Evolutionary conservation across 2,113 vertebrate genomes (phyloP), one percentile per base, ranked within the genome.

Genomic region (Coregonus clupeaformis): DNA sequence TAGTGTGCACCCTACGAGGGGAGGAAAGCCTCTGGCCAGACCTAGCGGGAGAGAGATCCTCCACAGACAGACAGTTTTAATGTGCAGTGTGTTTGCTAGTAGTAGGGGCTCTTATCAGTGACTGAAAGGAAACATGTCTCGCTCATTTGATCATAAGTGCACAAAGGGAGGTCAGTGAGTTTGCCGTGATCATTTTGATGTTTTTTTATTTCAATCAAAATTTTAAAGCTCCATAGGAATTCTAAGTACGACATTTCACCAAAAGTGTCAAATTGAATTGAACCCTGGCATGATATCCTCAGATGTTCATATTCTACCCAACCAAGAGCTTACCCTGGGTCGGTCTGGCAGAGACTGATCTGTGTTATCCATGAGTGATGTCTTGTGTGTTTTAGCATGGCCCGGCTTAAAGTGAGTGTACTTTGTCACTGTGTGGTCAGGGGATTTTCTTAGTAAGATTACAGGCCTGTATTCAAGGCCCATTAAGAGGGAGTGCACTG

Each of bases 361-460:
- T 60, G n/a, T n/a, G 20, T n/a, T 60, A 32, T 6, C 27, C 64
- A 66, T 32, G 29, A 66, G 27, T 66, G 64, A 66, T 66, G 29
- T 66, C 25, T 18, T 24, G 67, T 45, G 67, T 68, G 67, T 47
- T 52, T 52, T 52, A 52, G 49, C 49, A 52, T 52, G 12, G 49
- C 49, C 49, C 16, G 20, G 59, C n/a, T 62, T 62, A 24, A n/a
- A 62, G 67, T 14, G 67, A 42, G 36, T 47, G 67, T 68, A 25
- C 36, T 12, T 22, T 42, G 36, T 42, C 36, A 42, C 30, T 66
- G 71, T 79, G 68, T 69, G 68, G 68, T 80, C 32, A 16, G 76
- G 69, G 77, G 74, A 80, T 82, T 82, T 78, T 84, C 68, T 65
- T 62, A n/a, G 71, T 76, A 72, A 74, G 75, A 82, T 84, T 82